phyloP scores from a whole-genome alignment of 2,888 invertebrate genomes.

The Cheilosia grossa region DNA sequence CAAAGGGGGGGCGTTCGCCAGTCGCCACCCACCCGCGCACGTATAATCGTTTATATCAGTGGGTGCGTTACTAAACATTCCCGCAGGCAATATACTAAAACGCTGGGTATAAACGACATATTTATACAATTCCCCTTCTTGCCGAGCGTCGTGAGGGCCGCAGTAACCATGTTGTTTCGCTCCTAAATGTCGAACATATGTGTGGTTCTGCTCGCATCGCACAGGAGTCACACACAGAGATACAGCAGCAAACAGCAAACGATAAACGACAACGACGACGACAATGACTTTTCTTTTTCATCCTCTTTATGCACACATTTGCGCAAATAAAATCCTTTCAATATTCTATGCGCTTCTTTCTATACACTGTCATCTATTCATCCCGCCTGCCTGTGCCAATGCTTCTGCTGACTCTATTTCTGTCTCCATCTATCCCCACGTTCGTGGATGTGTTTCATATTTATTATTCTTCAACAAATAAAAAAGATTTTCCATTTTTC shows the following conservation, averaged over 20 bases:
- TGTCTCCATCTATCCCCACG: neutral
- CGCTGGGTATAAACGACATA: conserved; percentile 41
- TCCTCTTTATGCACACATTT: conserved; percentile 74
- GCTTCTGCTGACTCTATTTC: neutral
- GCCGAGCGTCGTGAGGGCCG: conserved; percentile 23
- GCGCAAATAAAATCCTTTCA: conserved; percentile 75
- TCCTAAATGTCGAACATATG: conserved; percentile 70
- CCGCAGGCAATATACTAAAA: conserved; percentile 47
- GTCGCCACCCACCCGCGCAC: conserved; percentile 10
- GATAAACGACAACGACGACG: conserved; percentile 58
- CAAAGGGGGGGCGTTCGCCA: conserved; percentile 20
- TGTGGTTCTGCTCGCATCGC: conserved; percentile 15
- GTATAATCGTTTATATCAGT: conserved; percentile 12
- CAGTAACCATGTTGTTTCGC: conserved; percentile 58
- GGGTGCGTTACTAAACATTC: conserved; percentile 49
- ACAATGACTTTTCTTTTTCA: conserved; percentile 70
- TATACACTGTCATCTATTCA: conserved; percentile 56
- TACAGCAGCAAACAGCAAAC: conserved; percentile 39
- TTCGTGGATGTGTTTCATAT: conserved; percentile 57
- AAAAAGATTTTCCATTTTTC: conserved; percentile 32
- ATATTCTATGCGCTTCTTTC: conserved; percentile 74
- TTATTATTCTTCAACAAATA: conserved; percentile 72
- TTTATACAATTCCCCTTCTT: conserved; percentile 27
- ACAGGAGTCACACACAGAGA: conserved; percentile 5
- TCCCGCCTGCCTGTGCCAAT: conserved; percentile 1